A percentile compares a stretch with the other conserved stretches of the same genome.
Evolutionary conservation across 1,140 invertebrate species (phyloP).

Genomic region (Zaprionus lachaisei): DNA sequence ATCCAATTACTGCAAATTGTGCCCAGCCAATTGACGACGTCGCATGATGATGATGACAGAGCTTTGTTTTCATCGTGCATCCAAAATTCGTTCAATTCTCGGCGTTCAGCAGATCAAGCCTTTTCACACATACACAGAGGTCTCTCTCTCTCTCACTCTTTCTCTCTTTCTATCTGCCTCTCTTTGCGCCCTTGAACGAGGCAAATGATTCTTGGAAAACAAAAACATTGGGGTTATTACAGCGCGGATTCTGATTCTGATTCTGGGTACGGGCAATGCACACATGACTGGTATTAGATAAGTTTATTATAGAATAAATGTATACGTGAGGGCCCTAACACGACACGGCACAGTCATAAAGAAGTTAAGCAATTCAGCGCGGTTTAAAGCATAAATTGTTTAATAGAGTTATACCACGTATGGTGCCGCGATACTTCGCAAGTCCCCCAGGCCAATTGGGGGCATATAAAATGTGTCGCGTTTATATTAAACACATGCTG

Average conservation of each 20-base stretch:
- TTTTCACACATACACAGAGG: background rate
- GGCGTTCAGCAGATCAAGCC: slow-evolving; percentile 12
- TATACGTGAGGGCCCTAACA: slow-evolving; percentile 52
- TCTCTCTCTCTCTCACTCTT: background rate
- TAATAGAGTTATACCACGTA: slow-evolving; percentile 65
- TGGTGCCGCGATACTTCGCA: background rate
- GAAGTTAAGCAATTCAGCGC: slow-evolving; percentile 74
- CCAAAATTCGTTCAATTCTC: background rate
- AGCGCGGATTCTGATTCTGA: slow-evolving; percentile 20
- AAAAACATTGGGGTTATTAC: background rate
- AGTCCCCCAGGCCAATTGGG: slow-evolving; percentile 44
- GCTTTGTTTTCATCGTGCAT: slow-evolving; percentile 29
- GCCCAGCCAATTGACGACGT: slow-evolving; percentile 38
- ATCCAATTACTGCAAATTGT: slow-evolving; percentile 54
- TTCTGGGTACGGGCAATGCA: slow-evolving; percentile 28
- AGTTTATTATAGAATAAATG: slow-evolving; percentile 71
- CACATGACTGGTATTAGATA: slow-evolving; percentile 71
- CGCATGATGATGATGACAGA: slow-evolving; percentile 28
- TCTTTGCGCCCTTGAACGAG: slow-evolving; percentile 18
- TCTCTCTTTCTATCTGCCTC: background rate
- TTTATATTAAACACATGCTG: slow-evolving; percentile 8
- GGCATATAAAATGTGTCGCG: slow-evolving; percentile 53
- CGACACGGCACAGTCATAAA: slow-evolving; percentile 49
- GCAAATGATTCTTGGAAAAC: background rate
- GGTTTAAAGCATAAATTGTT: slow-evolving; percentile 75